Evolutionary conservation across 2,888 invertebrate genomes (phyloP).

Genomic region (Cataglyphis rosenhaueri): DNA sequence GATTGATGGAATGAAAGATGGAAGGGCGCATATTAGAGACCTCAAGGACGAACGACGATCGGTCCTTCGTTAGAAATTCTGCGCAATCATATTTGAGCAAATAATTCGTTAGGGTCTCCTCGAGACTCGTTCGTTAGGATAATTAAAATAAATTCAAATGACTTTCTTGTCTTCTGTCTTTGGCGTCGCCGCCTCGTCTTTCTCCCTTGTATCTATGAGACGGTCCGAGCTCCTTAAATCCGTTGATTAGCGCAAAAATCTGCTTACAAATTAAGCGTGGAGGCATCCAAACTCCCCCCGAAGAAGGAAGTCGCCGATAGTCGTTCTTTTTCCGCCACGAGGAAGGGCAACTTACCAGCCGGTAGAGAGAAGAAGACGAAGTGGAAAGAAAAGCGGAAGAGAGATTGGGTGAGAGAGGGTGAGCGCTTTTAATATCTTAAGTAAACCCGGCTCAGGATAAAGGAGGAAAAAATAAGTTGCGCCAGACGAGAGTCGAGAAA

Average conservation of each 20-base stretch:
- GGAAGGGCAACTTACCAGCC: slow-evolving; percentile 46
- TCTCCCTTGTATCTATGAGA: slow-evolving; percentile 41
- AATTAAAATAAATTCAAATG: slow-evolving; percentile 86
- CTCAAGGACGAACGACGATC: slow-evolving; percentile 58
- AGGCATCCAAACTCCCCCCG: slow-evolving; percentile 74
- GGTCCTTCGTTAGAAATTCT: slow-evolving; percentile 82
- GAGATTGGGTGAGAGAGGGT: slow-evolving; percentile 56
- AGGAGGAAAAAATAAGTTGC: slow-evolving; percentile 77
- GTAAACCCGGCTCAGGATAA: slow-evolving; percentile 81
- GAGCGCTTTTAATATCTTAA: slow-evolving; percentile 85
- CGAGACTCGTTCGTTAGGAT: slow-evolving; percentile 84
- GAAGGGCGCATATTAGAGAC: neutral
- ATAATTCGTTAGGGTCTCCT: slow-evolving; percentile 84
- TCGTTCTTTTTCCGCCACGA: slow-evolving; percentile 27
- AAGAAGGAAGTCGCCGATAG: slow-evolving; percentile 39
- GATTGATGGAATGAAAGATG: slow-evolving; percentile 17
- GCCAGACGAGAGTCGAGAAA: slow-evolving; percentile 68
- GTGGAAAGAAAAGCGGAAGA: slow-evolving; percentile 61
- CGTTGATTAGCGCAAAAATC: slow-evolving; percentile 85
- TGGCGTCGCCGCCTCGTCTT: slow-evolving; percentile 54
- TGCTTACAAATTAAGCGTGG: slow-evolving; percentile 85
- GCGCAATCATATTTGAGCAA: slow-evolving; percentile 84
- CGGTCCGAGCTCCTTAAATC: slow-evolving; percentile 80
- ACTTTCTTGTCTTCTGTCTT: slow-evolving; percentile 82
- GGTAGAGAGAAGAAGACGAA: slow-evolving; percentile 58